Conservation (phyloP, 2,113 vertebrate species). For the Anhinga rufa region DNA sequence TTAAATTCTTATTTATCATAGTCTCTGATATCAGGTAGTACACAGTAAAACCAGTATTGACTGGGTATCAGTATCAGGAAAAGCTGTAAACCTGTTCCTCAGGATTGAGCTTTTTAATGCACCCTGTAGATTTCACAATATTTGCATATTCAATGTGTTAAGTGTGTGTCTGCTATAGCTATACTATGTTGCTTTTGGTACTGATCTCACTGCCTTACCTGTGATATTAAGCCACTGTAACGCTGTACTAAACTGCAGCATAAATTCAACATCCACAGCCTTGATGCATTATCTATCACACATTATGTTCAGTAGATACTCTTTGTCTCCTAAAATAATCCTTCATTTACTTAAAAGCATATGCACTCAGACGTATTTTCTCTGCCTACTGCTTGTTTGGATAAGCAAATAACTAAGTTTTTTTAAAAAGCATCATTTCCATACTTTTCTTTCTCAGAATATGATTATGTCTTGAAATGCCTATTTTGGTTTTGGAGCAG, state of each 20-base stretch:
- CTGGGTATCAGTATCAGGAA: background rate
- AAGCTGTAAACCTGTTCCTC: background rate
- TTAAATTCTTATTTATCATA: background rate
- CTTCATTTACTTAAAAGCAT: background rate
- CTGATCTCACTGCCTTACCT: background rate
- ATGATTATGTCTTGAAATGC: background rate
- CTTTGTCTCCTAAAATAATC: background rate
- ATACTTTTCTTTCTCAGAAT: background rate
- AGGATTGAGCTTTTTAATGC: background rate
- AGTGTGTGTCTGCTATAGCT: background rate
- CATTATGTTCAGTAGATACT: background rate
- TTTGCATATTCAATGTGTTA: background rate
- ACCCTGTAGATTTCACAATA: background rate
- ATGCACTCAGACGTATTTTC: background rate
- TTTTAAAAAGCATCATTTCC: background rate
- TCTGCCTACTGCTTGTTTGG: background rate
- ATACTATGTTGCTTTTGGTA: background rate
- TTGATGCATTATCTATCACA: background rate
- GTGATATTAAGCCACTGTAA: background rate
- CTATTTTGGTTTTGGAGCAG: background rate
- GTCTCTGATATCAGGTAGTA: rapidly evolving
- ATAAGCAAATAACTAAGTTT: background rate
- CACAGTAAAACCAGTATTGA: background rate
- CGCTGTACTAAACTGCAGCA: background rate
- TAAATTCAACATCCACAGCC: background rate